These are phyloP conservation scores for Sinhomidia bicolor DNA, from an alignment of 2,888 invertebrate genomes.

Conservation along the genomic window DNA sequence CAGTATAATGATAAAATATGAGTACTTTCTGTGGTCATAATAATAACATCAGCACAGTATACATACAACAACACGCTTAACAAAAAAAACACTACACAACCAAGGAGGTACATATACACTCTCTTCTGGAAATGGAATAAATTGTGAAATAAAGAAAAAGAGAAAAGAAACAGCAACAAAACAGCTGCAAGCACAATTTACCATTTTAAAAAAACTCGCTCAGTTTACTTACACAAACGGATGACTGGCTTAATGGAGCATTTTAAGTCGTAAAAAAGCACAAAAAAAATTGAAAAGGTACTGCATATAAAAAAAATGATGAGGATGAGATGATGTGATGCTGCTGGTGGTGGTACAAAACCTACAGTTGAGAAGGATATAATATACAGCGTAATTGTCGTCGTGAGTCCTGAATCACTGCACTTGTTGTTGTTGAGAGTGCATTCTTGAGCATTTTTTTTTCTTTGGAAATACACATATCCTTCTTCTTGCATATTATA, in stretches of 20 bases:
- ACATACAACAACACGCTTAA: conserved; percentile 11
- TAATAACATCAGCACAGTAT: conserved; percentile 35
- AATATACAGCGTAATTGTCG: conserved; percentile 67
- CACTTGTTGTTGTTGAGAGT: background rate
- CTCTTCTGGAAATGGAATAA: background rate
- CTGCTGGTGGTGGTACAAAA: conserved; percentile 18
- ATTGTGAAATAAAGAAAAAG: background rate
- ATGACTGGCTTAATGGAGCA: conserved; percentile 69
- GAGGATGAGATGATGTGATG: conserved; percentile 35
- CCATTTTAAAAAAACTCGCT: conserved; percentile 20
- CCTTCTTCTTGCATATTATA: background rate
- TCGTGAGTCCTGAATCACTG: conserved; percentile 68
- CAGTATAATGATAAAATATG: conserved; percentile 54
- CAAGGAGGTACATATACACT: conserved; percentile 12
- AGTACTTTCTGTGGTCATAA: conserved; percentile 26
- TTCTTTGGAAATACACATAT: background rate
- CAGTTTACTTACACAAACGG: conserved; percentile 49
- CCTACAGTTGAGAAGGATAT: background rate
- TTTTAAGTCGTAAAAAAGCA: conserved; percentile 60
- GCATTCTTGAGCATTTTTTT: conserved; percentile 10
- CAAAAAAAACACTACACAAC: background rate
- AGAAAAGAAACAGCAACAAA: background rate
- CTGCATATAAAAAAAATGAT: conserved; percentile 20
- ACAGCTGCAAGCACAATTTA: conserved; percentile 37
- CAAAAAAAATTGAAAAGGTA: conserved; percentile 28